A percentile compares a stretch with the other conserved stretches of the same genome.
phyloP scores from a whole-genome alignment of 2,113 vertebrate genomes.

The Mus musculus region GRCm39 chr1:120391001-120391500 shows the following conservation, averaged over 20 bases:
- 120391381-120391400: not conserved
- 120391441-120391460: constrained; percentile 67
- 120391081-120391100: not conserved
- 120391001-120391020: not conserved
- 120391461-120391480: constrained; percentile 59
- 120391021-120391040: not conserved
- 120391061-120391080: not conserved
- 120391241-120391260: not conserved
- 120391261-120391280: not conserved
- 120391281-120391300: no score
- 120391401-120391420: constrained; percentile 38
- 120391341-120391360: not conserved
- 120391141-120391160: not conserved
- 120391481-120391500: constrained; percentile 41
- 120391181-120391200: not conserved
- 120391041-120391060: not conserved
- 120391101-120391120: not conserved
- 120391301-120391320: not conserved
- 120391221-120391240: not conserved
- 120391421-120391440: constrained; percentile 69
- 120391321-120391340: not conserved
- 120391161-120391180: not conserved
- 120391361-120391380: not conserved
- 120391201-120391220: not conserved
- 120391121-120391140: not conserved